Conservation (phyloP, 2,113 vertebrate genomes). For the Pseudorasbora parva region DNA sequence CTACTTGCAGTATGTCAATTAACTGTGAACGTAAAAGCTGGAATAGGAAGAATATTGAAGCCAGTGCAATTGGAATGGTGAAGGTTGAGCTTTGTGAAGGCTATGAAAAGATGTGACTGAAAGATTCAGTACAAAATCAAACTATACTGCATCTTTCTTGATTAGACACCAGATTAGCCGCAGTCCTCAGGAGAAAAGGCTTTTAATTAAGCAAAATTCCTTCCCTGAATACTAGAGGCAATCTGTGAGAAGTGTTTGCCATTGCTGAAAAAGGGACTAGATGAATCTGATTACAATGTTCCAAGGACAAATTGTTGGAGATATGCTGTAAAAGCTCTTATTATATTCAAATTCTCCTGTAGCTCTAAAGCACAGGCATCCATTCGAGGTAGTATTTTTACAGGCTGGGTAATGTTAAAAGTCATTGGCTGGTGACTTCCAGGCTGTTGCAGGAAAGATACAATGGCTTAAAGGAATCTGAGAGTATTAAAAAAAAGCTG, state of each 20-base stretch:
- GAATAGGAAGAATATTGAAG: not conserved
- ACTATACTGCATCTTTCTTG: constrained; percentile 13
- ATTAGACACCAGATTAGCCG: constrained; percentile 34
- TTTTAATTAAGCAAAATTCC: constrained; percentile 65
- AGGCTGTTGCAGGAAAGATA: not conserved
- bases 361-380: constrained; percentile 11
- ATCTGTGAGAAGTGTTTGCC: constrained; percentile 63
- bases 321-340: constrained; percentile 4
- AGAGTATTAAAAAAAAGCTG: constrained; percentile 1
- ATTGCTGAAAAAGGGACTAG: constrained; percentile 62
- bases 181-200: constrained; percentile 57
- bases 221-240: constrained; percentile 61
- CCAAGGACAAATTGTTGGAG: constrained; percentile 46
- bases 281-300: constrained; percentile 64
- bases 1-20: not conserved
- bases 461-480: not conserved
- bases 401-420: constrained; percentile 12
- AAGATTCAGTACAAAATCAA: not conserved
- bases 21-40: not conserved
- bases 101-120: not conserved
- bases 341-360: not conserved
- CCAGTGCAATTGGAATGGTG: not conserved
- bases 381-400: constrained; percentile 16
- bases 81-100: constrained; percentile 11
- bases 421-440: not conserved